phyloP scores from a whole-genome alignment of 2,113 vertebrate species.

The Reinhardtius hippoglossoides region DNA sequence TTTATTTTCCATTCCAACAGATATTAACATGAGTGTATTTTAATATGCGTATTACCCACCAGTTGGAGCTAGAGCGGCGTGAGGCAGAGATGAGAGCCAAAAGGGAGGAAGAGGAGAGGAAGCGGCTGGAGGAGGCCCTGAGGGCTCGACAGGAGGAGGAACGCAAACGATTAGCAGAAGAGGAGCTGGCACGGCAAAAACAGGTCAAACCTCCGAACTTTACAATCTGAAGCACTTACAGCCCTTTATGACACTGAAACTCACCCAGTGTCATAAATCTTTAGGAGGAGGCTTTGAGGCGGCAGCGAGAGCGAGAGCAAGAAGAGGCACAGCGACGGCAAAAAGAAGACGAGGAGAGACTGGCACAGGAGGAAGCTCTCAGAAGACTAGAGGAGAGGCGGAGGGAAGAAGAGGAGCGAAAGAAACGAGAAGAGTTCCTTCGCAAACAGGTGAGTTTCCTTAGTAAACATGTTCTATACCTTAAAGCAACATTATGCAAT shows the following conservation, averaged over 20 bases:
- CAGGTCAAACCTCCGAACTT: slow-evolving; percentile 82
- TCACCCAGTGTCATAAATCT: slow-evolving; percentile 18
- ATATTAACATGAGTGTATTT: background rate
- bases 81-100: slow-evolving; percentile 95
- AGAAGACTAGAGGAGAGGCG: slow-evolving; percentile 90
- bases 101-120: slow-evolving; percentile 96
- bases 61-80: slow-evolving; percentile 94
- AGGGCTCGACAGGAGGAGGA: slow-evolving; percentile 91
- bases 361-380: slow-evolving; percentile 92
- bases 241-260: slow-evolving; percentile 7
- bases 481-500: background rate
- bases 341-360: slow-evolving; percentile 93
- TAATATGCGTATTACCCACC: slow-evolving; percentile 17
- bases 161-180: slow-evolving; percentile 93
- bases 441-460: slow-evolving; percentile 88
- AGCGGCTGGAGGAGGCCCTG: slow-evolving; percentile 91
- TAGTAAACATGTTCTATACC: background rate
- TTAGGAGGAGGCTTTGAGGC: slow-evolving; percentile 88
- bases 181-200: slow-evolving; percentile 92
- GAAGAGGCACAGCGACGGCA: slow-evolving; percentile 88
- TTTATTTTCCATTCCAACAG: too few species aligned
- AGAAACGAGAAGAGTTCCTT: slow-evolving; percentile 91
- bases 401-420: slow-evolving; percentile 93
- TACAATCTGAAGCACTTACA: background rate
- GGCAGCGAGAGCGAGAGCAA: slow-evolving; percentile 79